These are phyloP conservation scores for Eretmochelys imbricata DNA, from an alignment of 2,113 vertebrate genomes.

Conservation along the genomic window DNA sequence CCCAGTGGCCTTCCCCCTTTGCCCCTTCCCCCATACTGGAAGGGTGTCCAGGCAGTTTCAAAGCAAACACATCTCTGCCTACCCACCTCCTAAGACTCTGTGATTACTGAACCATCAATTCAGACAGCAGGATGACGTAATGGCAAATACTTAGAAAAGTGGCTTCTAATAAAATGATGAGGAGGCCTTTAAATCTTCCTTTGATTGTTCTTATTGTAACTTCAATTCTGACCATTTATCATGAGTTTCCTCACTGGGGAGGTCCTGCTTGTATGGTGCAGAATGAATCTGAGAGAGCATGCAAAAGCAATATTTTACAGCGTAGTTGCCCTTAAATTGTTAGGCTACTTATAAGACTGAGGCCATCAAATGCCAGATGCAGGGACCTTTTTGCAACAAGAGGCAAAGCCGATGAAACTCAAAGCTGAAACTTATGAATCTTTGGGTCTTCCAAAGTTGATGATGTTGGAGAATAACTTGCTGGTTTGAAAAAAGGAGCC, in stretches of 20 bases:
- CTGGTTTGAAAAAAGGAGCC: accelerated
- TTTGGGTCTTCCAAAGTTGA: accelerated
- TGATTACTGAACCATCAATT: accelerated
- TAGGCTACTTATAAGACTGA: background rate
- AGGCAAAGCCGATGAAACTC: background rate
- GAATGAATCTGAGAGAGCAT: background rate
- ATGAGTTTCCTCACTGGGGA: accelerated
- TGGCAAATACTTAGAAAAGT: accelerated
- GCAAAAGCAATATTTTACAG: background rate
- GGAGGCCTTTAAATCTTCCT: background rate
- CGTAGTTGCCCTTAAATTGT: background rate
- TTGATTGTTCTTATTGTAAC: accelerated
- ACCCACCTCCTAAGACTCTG: accelerated
- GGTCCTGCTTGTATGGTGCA: accelerated
- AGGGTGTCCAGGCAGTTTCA: accelerated
- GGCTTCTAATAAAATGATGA: background rate
- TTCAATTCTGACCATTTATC: accelerated
- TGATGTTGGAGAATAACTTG: accelerated
- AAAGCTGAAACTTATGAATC: background rate
- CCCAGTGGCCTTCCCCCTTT: no score
- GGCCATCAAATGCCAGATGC: background rate
- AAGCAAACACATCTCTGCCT: accelerated
- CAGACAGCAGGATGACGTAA: accelerated
- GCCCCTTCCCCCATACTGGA: accelerated
- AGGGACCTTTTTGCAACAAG: background rate